These are phyloP conservation scores for Machimus atricapillus DNA, from an alignment of 2,888 invertebrate genomes.

Conservation along the genomic window DNA sequence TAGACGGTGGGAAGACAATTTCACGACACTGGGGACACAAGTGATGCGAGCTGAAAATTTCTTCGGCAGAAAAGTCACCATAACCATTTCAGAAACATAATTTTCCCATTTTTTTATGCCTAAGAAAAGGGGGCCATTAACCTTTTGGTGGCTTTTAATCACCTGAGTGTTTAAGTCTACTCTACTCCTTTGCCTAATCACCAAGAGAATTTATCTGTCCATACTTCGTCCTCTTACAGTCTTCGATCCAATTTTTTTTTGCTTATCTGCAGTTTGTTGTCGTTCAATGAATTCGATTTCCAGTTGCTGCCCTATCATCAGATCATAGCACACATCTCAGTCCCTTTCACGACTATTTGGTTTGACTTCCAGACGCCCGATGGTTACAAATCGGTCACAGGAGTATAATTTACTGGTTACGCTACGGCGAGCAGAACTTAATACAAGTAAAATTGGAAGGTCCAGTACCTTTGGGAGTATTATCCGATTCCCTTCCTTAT, in stretches of 20 bases:
- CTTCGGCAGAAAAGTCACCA: not conserved
- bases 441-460: conserved; percentile 25
- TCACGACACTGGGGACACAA: not conserved
- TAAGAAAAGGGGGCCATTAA: not conserved
- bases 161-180: not conserved
- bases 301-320: conserved; percentile 19
- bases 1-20: not conserved
- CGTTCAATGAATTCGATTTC: conserved; percentile 13
- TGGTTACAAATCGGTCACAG: conserved; percentile 29
- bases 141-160: not conserved
- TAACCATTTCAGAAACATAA: not conserved
- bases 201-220: not conserved
- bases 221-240: not conserved
- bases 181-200: not conserved
- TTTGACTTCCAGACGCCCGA: not conserved
- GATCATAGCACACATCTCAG: not conserved
- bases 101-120: not conserved
- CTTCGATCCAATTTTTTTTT: not conserved
- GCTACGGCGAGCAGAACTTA: conserved; percentile 12
- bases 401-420: conserved; percentile 30
- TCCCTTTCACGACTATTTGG: conserved; percentile 10
- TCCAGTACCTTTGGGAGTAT: not conserved
- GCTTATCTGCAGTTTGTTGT: conserved; percentile 6
- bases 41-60: not conserved
- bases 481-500: not conserved